Conservation (phyloP, 2,113 vertebrate species). For the Heteronetta atricapilla region DNA sequence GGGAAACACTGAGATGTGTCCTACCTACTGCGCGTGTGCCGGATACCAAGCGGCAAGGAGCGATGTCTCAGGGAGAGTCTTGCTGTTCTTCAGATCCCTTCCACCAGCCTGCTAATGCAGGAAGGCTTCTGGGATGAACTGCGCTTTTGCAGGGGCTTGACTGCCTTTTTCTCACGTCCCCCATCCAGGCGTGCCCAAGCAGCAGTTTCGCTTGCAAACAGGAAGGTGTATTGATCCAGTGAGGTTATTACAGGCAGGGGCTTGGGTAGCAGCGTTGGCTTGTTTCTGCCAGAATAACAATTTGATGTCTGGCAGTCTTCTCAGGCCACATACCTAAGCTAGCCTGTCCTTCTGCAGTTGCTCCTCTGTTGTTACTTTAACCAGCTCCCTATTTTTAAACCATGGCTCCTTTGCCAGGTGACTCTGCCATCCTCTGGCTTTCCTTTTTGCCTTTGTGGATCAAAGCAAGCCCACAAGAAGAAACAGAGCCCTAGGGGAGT, state of each 20-base stretch:
- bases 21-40: neutral
- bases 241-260: neutral
- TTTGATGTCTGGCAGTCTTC: neutral
- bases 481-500: neutral
- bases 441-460: neutral
- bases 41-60: neutral
- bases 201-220: neutral
- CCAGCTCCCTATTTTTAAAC: constrained; percentile 54
- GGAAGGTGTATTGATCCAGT: neutral
- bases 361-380: neutral
- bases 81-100: neutral
- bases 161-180: neutral
- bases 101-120: neutral
- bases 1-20: neutral
- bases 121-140: neutral
- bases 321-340: neutral
- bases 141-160: neutral
- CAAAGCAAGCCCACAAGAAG: neutral
- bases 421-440: neutral
- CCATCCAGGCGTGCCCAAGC: neutral
- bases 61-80: neutral
- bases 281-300: neutral
- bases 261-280: neutral
- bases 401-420: constrained; percentile 2
- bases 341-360: constrained; percentile 9